Evolutionary conservation across 2,797 vertebrate genomes (phyloP).

Genomic region (Mus caroli): DNA sequence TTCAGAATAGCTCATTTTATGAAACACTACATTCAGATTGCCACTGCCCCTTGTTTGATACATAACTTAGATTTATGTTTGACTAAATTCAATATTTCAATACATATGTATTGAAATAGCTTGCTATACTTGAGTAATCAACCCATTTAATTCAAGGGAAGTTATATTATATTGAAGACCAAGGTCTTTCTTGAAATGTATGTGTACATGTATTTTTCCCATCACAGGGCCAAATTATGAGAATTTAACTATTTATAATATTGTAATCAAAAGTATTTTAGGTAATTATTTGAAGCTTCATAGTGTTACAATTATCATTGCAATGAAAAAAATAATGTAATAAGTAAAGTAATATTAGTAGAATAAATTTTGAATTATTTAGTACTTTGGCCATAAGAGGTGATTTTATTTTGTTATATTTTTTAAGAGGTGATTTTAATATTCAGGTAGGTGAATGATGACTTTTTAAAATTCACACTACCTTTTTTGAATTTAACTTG

Average conservation of each 20-base stretch:
- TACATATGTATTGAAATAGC: background rate
- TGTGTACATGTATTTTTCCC: background rate
- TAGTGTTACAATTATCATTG: slow-evolving; percentile 23
- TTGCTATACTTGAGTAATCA: slow-evolving; percentile 32
- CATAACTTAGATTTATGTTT: background rate
- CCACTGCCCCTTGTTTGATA: background rate
- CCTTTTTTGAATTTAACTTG: background rate
- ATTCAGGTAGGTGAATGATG: background rate
- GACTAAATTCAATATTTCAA: background rate
- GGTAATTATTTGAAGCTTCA: background rate
- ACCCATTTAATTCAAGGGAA: background rate
- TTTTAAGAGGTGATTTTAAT: background rate
- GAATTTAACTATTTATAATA: slow-evolving; percentile 11
- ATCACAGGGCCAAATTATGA: background rate
- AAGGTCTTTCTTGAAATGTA: background rate
- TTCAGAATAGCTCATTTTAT: background rate
- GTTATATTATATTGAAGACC: background rate
- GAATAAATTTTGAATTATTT: background rate
- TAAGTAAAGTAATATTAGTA: background rate
- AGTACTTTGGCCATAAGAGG: background rate
- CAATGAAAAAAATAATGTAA: slow-evolving; percentile 5
- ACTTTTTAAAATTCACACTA: background rate
- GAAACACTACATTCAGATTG: slow-evolving; percentile 11
- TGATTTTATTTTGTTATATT: background rate
- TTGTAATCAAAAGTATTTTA: background rate